Percentiles rank a stretch among this genome's conserved stretches.
Evolutionary conservation across 2,797 vertebrate species (phyloP).

Genomic region (Hipposideros larvatus): DNA sequence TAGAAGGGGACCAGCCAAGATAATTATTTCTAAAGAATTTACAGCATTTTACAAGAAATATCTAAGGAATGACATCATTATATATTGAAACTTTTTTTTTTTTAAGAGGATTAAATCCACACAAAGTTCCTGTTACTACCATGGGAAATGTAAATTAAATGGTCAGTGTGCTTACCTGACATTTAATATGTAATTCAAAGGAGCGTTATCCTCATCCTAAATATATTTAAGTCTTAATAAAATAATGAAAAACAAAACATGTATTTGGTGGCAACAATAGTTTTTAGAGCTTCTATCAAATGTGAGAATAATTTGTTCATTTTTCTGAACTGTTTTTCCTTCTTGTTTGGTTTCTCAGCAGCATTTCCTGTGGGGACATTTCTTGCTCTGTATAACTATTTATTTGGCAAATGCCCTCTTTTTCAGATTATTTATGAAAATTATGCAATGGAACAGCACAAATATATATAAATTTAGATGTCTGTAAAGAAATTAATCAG

Average conservation of each 20-base stretch:
- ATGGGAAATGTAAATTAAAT: background rate
- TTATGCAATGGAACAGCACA: background rate
- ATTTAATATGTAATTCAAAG: background rate
- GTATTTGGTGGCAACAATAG: background rate
- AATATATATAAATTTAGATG: background rate
- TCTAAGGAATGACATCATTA: slow-evolving; percentile 8
- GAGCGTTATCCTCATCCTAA: background rate
- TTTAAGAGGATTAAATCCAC: background rate
- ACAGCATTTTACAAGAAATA: background rate
- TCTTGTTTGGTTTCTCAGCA: background rate
- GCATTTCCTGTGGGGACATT: background rate
- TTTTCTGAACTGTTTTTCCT: background rate
- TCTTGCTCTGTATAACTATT: background rate
- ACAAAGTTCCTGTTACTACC: background rate
- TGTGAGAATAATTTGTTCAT: background rate
- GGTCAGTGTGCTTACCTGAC: background rate
- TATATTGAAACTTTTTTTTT: background rate
- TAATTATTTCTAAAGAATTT: slow-evolving; percentile 20
- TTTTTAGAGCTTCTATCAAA: background rate
- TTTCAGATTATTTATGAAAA: background rate
- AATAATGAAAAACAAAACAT: background rate
- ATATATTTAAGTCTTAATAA: background rate
- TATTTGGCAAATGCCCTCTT: background rate
- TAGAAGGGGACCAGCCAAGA: background rate
- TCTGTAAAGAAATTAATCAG: background rate